These are phyloP conservation scores for Lagopus muta DNA, from an alignment of 2,113 vertebrate genomes.

Conservation along the genomic window DNA sequence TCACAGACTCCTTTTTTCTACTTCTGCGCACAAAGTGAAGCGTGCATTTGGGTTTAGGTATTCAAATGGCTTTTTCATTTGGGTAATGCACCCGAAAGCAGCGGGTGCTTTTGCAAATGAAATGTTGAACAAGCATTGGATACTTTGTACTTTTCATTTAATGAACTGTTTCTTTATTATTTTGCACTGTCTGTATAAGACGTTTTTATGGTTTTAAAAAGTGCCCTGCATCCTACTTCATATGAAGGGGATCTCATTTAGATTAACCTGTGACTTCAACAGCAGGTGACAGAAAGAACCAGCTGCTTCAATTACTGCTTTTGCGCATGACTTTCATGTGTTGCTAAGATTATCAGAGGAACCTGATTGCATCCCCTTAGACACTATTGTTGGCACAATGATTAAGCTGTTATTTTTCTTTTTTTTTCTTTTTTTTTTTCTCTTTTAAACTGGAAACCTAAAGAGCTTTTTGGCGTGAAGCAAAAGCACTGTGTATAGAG, in stretches of 20 bases:
- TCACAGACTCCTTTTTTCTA: slow-evolving; percentile 63
- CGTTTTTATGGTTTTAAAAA: slow-evolving; percentile 82
- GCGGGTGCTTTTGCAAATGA: not conserved
- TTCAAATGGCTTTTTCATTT: slow-evolving; percentile 60
- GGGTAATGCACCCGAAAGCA: slow-evolving; percentile 25
- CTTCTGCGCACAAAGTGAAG: slow-evolving; percentile 59
- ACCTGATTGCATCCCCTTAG: slow-evolving; percentile 85
- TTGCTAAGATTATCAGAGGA: slow-evolving; percentile 84
- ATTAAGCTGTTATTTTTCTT: slow-evolving; percentile 81
- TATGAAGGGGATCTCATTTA: slow-evolving; percentile 81
- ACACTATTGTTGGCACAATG: slow-evolving; percentile 83
- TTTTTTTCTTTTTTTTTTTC: slow-evolving; percentile 5
- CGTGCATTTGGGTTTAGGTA: slow-evolving; percentile 59
- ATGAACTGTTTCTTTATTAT: slow-evolving; percentile 84
- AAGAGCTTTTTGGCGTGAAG: slow-evolving; percentile 81
- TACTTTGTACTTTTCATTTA: slow-evolving; percentile 76
- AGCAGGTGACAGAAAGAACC: slow-evolving; percentile 86
- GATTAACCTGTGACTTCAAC: slow-evolving; percentile 85
- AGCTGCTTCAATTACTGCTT: slow-evolving; percentile 84
- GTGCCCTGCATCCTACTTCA: slow-evolving; percentile 76
- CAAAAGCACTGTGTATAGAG: slow-evolving; percentile 81
- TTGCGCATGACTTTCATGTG: slow-evolving; percentile 83
- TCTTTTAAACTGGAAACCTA: slow-evolving; percentile 74
- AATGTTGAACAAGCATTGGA: slow-evolving; percentile 65
- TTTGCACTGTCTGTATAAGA: slow-evolving; percentile 75